Percentiles rank a stretch among this genome's conserved stretches.
These are phyloP conservation scores for Toxonevra muliebris DNA, from an alignment of 2,888 invertebrate genomes.

Conservation along the genomic window DNA sequence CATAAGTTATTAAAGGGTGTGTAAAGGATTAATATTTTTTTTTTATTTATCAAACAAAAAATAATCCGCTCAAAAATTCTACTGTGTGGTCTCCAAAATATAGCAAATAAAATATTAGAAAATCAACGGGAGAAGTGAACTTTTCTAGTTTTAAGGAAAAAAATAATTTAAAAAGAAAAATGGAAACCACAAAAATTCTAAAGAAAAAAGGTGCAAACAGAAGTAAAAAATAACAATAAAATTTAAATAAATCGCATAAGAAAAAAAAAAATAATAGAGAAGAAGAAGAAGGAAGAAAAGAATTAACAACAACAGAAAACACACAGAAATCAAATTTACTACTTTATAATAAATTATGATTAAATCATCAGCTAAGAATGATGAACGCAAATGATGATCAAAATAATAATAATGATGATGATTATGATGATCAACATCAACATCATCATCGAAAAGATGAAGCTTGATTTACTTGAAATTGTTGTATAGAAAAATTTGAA, in stretches of 20 bases:
- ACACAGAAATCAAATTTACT: not conserved
- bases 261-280: not conserved
- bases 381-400: not conserved
- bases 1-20: too few relatives aligned
- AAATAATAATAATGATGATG: not conserved
- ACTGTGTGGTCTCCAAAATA: slow-evolving; percentile 14
- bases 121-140: slow-evolving; percentile 5
- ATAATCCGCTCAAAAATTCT: slow-evolving; percentile 9
- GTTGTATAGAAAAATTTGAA: too few relatives aligned
- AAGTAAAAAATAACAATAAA: not conserved
- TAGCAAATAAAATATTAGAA: not conserved
- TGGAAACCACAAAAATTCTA: not conserved
- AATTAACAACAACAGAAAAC: not conserved
- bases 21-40: slow-evolving; percentile 9
- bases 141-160: not conserved
- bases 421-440: not conserved
- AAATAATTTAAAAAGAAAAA: too few relatives aligned
- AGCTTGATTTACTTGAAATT: slow-evolving; percentile 1
- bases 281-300: not conserved
- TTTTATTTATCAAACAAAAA: not conserved
- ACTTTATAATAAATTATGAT: slow-evolving; percentile 14
- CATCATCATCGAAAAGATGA: not conserved
- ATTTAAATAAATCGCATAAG: slow-evolving; percentile 6
- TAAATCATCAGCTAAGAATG: slow-evolving; percentile 16
- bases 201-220: slow-evolving; percentile 4